Base-by-base conservation (phyloP, 2,888 invertebrate genomes). In the Tortricodes alternella region DNA sequence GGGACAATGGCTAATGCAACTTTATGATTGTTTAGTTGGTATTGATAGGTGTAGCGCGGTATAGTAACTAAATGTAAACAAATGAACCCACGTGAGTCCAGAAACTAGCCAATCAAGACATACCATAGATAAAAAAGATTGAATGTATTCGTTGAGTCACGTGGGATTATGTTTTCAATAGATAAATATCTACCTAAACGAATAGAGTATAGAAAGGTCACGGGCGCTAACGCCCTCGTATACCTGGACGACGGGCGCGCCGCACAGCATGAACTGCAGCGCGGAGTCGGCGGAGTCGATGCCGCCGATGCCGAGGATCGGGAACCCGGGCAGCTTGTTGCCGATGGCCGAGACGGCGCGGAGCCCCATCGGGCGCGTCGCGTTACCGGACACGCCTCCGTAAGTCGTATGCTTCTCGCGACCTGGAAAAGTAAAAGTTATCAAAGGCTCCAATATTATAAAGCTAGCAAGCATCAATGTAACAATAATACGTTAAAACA, bases 241-340 rank as follows among this genome's bases (percentile, higher is more conserved):
- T 13, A 97, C 96, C 93, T 99, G 99, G 0, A 99, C 90, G 0
- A 96, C 95, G 0, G 96, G 94, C 2, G 99, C 98, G 0, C 99
- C 99, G 62, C 97, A 96, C 76, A 97, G 94, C 2, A 99, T 88
- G 79, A 98, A 99, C 87, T 99, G 98, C n/a, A 98, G 80, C 0
- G 98, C 96, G 0, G 96, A 95, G 61, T 99, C 98, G 0, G 99
- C 99, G 0, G 98, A 97, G 86, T 99, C 99, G 13, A 99, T 95
- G 0, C 99, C 99, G 5, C 99, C 99, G 53, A 98, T 98, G 18
- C 99, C 99, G 61, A 99, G 92, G 56, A 99, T 96, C 0, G 98
- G 96, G 82, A 97, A 98, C 1, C 94, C 96, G 0, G 98, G 98
- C 24, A 99, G 71, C 41, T 93, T 93, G 58, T 94, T 94, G 1